Base-by-base conservation (phyloP, 2,888 invertebrate species). In the Norana najaformis region DNA sequence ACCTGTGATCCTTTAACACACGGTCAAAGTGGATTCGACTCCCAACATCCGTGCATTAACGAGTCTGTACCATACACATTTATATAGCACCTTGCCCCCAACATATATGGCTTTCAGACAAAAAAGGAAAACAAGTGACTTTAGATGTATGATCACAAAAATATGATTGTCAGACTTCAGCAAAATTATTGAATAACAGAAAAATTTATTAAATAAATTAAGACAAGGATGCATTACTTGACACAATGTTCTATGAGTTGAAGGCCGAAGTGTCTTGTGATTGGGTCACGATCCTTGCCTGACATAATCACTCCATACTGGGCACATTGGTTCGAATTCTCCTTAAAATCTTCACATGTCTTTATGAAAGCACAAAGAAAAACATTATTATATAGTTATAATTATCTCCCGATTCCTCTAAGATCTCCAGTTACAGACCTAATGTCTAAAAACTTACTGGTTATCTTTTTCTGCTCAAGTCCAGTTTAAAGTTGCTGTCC, bases 231-330 rank as follows among this genome's bases (percentile, higher is more conserved):
- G n/a, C 92, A 94, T 93, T 92, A 98, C 95, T 98, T 98, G 41
- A 98, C 97, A 90, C 97, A 97, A 94, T 98, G 97, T 94, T 98
- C 98, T 96, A 99, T 97, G 0, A 98, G 95, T 93, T 98, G 98
- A 0, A 98, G 95, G 0, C 98, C 98, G 95, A 98, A 98, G 94
- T 98, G 98, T 90, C 97, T 96, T 0, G 97, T 97, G 90, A 97
- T 96, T 82, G 97, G 96, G 18, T 97, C 97, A 93, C 97, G 96
- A 39, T 96, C 96, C 88, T 96, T 96, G 92, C 97, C 97, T 88
- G 97, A 97, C 92, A 98, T 95, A 92, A 96, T 96, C 1, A 98
- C 95, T 0, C 98, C 98, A 92, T 97, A 97, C 94, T 97, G 97
- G 13, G 97, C 97, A 95, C 98, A 98, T 92, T 97, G 95, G 20